Conservation (phyloP, 2,888 invertebrate genomes). For the Nemoura dubitans region DNA sequence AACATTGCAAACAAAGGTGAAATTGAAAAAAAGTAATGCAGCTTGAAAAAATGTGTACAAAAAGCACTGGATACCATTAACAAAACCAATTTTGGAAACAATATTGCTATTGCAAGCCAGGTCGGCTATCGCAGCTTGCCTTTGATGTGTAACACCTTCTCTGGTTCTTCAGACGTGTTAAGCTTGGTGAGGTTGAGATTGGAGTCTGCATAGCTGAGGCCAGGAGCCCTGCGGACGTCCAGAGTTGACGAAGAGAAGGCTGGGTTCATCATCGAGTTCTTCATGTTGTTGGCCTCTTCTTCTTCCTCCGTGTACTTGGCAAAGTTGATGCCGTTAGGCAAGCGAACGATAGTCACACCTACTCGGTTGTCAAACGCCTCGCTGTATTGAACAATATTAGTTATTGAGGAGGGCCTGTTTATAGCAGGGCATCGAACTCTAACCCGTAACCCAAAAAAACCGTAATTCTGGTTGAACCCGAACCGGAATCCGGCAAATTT, state of each 20-base stretch:
- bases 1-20: background rate
- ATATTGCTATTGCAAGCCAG: too few species aligned
- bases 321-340: conserved; percentile 87
- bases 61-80: background rate
- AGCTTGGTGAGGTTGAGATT: conserved; percentile 71
- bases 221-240: conserved; percentile 18
- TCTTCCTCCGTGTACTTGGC: conserved; percentile 60
- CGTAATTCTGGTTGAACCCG: too few species aligned
- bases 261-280: background rate
- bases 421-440: too few species aligned
- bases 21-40: too few species aligned
- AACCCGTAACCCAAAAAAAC: too few species aligned
- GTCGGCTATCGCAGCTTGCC: conserved; percentile 32
- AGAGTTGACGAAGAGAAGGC: background rate
- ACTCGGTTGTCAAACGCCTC: conserved; percentile 93
- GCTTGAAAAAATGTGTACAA: too few species aligned
- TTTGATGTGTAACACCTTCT: conserved; percentile 42
- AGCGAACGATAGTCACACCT: conserved; percentile 88
- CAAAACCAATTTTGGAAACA: too few species aligned
- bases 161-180: conserved; percentile 42
- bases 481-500: too few species aligned
- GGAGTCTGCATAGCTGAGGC: conserved; percentile 74
- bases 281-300: conserved; percentile 39
- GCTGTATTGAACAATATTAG: conserved; percentile 62
- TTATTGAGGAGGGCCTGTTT: background rate